Base-by-base conservation (phyloP, 2,113 vertebrate genomes). In the Tretioscincus oriximinensis region DNA sequence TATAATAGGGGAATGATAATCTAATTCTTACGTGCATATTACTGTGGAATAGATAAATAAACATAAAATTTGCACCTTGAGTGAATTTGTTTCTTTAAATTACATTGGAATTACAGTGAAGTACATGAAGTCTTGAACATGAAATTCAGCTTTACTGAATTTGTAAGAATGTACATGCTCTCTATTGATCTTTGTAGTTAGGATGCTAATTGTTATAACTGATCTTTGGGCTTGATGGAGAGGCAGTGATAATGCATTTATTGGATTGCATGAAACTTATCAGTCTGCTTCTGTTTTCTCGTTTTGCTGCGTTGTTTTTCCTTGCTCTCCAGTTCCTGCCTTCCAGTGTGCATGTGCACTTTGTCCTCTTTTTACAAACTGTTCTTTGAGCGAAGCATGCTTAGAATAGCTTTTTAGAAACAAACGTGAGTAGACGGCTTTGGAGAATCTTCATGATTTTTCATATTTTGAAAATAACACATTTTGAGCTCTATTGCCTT, bases 401-500 rank as follows among this genome's bases (percentile, higher is more conserved):
- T 85, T 80, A 76, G 73, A 64, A 81, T 70, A 67, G 70, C 18
- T 51, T 80, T 47, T 72, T 58, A 79, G 47, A 75, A 81, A 51
- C 81, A 61, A 85, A 70, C 35, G 0, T 7, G 26, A 84, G 45
- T 77, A 26, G 65, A 63, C 11, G 68, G 26, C 18, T 74, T 76
- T 24, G 18, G 51, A 76, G 69, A 82, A 77, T 54, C 51, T 80
- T 81, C 31, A 58, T 29, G 69, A 81, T 80, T 7, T 64, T 70
- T 35, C 35, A 31, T 49, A 82, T 14, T 66, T 51, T 74, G 21
- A 78, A 69, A 29, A 84, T 58, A 51, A 51, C 4, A 54, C 29
- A 85, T 49, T 28, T 83, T 0, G 76, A 77, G 65, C 73, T 35
- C 35, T 80, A 16, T 24, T 66, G 28, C 14, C 24, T 64, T 69